phyloP scores from a whole-genome alignment of 2,797 vertebrate species.

The Sarcoramphus papa region DNA sequence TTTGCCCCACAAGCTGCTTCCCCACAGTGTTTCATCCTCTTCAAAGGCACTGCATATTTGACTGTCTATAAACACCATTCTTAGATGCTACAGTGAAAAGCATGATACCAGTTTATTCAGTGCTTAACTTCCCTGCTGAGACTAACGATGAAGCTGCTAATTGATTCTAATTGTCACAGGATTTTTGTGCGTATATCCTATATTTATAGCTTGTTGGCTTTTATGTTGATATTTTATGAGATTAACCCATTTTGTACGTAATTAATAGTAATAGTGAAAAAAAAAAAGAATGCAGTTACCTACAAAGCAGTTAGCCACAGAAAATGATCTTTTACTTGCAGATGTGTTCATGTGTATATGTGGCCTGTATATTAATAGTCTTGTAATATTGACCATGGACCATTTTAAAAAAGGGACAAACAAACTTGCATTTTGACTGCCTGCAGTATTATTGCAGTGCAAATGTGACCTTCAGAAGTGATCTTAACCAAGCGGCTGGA shows the following conservation, averaged over 20 bases:
- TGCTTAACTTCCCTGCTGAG: neutral
- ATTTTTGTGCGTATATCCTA: neutral
- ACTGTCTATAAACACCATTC: neutral
- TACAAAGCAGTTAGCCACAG: neutral
- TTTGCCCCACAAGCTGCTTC: neutral
- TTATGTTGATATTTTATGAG: neutral
- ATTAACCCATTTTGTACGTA: neutral
- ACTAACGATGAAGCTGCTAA: neutral
- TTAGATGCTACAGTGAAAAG: neutral
- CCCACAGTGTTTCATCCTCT: neutral
- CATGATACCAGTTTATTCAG: neutral
- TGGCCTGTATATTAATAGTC: neutral
- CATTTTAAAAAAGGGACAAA: neutral
- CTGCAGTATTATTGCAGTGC: neutral
- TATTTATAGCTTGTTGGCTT: slow-evolving; percentile 10
- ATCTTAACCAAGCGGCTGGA: neutral
- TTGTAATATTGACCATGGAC: neutral
- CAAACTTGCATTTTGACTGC: neutral
- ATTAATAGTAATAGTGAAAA: neutral
- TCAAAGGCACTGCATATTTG: neutral
- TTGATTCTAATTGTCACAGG: neutral
- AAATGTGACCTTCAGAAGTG: neutral
- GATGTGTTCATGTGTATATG: neutral
- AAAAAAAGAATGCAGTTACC: neutral
- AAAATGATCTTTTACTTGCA: neutral